Evolutionary conservation across 1,140 invertebrate genomes (phyloP), one percentile per base, ranked within the genome.

Genomic region (Latrodectus geometricus): DNA sequence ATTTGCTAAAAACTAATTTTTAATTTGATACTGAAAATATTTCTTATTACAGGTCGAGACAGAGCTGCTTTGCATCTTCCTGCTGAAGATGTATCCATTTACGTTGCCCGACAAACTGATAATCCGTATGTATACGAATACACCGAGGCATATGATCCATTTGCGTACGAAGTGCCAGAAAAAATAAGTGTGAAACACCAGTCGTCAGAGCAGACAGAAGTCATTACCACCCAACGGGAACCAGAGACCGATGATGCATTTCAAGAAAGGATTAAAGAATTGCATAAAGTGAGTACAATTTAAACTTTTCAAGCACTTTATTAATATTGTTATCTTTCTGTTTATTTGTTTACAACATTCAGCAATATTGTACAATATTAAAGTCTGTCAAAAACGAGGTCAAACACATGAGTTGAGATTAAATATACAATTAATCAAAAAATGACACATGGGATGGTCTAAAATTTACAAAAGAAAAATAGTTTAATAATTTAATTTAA

Each of bases 41-140:
- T 69, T 69, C 35, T 49, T 70, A 15, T 52, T 79, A 9, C 35
- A 80, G 85, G 76, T 8, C 35, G 85, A 23, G 85, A 80, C 15
- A 48, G 85, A 20, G 85, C 85, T 11, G 85, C 85, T 68, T 48
- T 87, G 9, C 77, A 80, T 17, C 50, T 86, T 2, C 75, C 83
- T 12, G 74, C 83, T 12, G 74, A 86, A 49, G 74, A 86, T 11
- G 69, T 81, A 11, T 70, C 52, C 9, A 56, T 77, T 15, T 77
- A 66, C 7, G 72, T 75, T 23, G 72, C 81, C 15, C 17, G 50
- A 52, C 78, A 80, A 23, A 80, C 78, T 0, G 78, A 80, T 0
- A 80, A 70, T 54, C 78, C 78, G 14, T 80, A 54, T 49, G 21
- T 80, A 9, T 80, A 80, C 50, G 72, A 83, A 21, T 74, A 21